These are phyloP conservation scores for Temnothorax rugatulus DNA, from an alignment of 2,888 invertebrate species.

Conservation along the genomic window DNA sequence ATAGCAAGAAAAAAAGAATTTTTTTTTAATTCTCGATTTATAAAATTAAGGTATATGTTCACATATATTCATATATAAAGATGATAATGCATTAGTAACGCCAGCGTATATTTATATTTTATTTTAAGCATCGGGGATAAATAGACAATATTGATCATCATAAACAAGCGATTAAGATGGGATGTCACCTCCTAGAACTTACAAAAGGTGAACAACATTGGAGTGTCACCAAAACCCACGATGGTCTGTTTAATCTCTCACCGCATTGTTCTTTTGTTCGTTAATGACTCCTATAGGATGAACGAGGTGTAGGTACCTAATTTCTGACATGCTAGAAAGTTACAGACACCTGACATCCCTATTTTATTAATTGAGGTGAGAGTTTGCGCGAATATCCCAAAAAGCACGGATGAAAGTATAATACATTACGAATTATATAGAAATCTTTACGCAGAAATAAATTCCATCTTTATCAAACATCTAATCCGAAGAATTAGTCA, in stretches of 20 bases:
- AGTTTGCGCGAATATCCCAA: slow-evolving; percentile 23
- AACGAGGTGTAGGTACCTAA: background rate
- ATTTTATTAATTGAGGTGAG: slow-evolving; percentile 46
- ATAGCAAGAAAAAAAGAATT: too few relatives aligned
- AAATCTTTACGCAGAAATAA: background rate
- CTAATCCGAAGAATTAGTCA: background rate
- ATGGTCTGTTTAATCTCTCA: slow-evolving; percentile 7
- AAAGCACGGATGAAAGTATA: slow-evolving; percentile 20
- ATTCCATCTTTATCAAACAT: background rate
- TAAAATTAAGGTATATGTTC: too few relatives aligned
- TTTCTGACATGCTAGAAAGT: slow-evolving; percentile 40
- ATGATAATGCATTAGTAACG: background rate
- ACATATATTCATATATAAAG: too few relatives aligned
- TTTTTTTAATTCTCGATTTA: too few relatives aligned
- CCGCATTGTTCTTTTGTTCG: slow-evolving; percentile 39
- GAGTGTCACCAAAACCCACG: slow-evolving; percentile 7
- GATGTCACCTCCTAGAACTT: background rate
- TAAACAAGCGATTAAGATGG: background rate
- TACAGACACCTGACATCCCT: slow-evolving; percentile 17
- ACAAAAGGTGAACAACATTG: background rate
- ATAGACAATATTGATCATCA: background rate
- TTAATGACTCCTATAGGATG: slow-evolving; percentile 9
- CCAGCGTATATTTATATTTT: background rate
- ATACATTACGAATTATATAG: background rate
- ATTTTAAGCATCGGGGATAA: background rate